Conservation (phyloP, 2,888 invertebrate species). For the Dryobotodes eremita region DNA sequence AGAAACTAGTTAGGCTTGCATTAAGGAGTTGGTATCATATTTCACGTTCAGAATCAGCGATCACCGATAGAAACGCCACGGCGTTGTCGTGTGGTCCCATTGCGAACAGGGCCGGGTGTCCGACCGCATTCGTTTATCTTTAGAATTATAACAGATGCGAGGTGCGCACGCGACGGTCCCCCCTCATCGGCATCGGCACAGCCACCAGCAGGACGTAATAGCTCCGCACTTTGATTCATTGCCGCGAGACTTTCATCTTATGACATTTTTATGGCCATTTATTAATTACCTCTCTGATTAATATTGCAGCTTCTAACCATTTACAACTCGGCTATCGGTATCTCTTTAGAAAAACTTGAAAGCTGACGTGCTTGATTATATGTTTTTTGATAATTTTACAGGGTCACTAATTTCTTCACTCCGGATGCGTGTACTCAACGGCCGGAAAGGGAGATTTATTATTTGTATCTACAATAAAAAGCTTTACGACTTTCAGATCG, state of each 20-base stretch:
- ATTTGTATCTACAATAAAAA: conserved; percentile 74
- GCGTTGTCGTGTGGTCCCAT: conserved; percentile 54
- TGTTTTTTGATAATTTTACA: conserved; percentile 58
- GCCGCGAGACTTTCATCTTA: conserved; percentile 65
- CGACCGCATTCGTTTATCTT: conserved; percentile 70
- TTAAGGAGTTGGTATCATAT: conserved; percentile 32
- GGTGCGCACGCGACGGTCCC: conserved; percentile 74
- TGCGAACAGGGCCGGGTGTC: conserved; percentile 61
- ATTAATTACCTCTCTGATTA: conserved; percentile 63
- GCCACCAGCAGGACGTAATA: conserved; percentile 56
- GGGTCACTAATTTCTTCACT: conserved; percentile 67
- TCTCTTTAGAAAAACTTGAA: conserved; percentile 47
- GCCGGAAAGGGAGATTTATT: conserved; percentile 77
- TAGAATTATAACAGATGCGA: conserved; percentile 71
- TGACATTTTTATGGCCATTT: conserved; percentile 62
- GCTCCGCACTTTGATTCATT: conserved; percentile 70
- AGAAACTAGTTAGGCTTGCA: conserved; percentile 29
- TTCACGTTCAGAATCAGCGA: conserved; percentile 44
- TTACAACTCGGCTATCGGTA: conserved; percentile 47
- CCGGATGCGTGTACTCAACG: conserved; percentile 67
- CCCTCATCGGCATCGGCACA: conserved; percentile 49
- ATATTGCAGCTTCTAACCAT: conserved; percentile 51
- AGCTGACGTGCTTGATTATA: conserved; percentile 54
- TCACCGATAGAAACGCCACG: conserved; percentile 42
- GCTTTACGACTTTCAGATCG: conserved; percentile 71